Percentiles rank a stretch among this genome's conserved stretches.
phyloP scores from a whole-genome alignment of 2,113 vertebrate genomes.

The Aplodontia rufa region DNA sequence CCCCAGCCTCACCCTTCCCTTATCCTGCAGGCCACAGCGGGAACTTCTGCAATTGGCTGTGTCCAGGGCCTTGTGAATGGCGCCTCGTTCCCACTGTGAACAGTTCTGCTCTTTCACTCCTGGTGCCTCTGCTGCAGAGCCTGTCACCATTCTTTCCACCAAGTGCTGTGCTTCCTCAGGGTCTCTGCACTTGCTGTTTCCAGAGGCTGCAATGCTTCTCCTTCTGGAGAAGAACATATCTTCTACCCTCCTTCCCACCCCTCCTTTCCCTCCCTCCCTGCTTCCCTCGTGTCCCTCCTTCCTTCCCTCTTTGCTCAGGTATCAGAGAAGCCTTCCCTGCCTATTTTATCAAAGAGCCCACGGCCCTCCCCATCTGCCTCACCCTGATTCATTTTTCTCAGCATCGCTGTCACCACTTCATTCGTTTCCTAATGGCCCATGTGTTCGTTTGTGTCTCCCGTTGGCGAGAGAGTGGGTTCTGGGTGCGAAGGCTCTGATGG shows the following conservation, averaged over 20 bases:
- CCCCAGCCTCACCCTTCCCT: not conserved
- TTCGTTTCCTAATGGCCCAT: not conserved
- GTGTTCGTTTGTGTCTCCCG: not conserved
- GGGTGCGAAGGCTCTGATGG: not conserved
- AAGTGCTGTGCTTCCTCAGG: not conserved
- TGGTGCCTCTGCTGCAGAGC: not conserved
- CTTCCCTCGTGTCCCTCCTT: not conserved
- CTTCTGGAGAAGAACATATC: not conserved
- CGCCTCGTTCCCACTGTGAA: not conserved
- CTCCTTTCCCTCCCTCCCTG: fast-evolving
- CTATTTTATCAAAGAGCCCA: not conserved
- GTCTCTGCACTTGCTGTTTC: not conserved
- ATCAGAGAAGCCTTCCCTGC: not conserved
- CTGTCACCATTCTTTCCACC: not conserved
- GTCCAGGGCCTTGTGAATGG: not conserved
- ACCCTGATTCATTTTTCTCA: not conserved
- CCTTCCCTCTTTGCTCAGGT: not conserved
- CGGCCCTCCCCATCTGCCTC: not conserved
- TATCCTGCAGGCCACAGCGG: not conserved
- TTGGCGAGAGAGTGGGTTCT: not conserved
- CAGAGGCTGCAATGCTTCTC: not conserved
- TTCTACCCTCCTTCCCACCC: too few relatives aligned
- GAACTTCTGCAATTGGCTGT: not conserved
- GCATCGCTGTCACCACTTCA: not conserved
- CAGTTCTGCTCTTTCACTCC: not conserved